phyloP scores from a whole-genome alignment of 2,113 vertebrate genomes.

The Meriones unguiculatus region DNA sequence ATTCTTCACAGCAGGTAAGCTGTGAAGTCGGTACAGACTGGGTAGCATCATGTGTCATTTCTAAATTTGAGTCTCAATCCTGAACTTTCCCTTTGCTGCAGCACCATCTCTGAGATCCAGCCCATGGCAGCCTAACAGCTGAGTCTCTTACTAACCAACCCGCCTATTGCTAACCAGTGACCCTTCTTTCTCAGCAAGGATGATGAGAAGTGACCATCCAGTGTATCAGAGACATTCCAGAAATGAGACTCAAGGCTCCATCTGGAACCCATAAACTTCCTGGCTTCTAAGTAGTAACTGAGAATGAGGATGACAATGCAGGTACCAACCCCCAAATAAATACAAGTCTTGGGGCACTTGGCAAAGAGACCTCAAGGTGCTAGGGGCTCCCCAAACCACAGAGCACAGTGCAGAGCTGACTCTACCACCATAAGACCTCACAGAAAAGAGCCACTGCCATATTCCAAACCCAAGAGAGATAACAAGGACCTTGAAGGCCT shows the following conservation, averaged over 20 bases:
- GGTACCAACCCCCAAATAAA: not conserved
- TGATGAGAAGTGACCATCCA: not conserved
- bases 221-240: not conserved
- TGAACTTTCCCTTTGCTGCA: not conserved
- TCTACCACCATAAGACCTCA: not conserved
- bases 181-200: not conserved
- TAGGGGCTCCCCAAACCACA: not conserved
- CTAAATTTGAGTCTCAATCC: not conserved
- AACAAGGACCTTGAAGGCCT: not conserved
- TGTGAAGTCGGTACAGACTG: not conserved
- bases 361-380: not conserved
- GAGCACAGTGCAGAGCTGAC: not conserved
- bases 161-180: not conserved
- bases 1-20: not conserved
- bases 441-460: not conserved
- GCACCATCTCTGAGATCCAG: not conserved
- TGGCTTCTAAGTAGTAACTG: not conserved
- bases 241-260: not conserved
- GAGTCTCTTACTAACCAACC: not conserved
- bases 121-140: not conserved
- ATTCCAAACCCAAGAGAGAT: not conserved
- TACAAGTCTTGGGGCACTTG: not conserved
- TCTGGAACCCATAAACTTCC: not conserved
- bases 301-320: not conserved
- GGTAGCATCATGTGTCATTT: not conserved